phyloP scores from a whole-genome alignment of 2,888 invertebrate genomes.

The Oxystoma pomonae region DNA sequence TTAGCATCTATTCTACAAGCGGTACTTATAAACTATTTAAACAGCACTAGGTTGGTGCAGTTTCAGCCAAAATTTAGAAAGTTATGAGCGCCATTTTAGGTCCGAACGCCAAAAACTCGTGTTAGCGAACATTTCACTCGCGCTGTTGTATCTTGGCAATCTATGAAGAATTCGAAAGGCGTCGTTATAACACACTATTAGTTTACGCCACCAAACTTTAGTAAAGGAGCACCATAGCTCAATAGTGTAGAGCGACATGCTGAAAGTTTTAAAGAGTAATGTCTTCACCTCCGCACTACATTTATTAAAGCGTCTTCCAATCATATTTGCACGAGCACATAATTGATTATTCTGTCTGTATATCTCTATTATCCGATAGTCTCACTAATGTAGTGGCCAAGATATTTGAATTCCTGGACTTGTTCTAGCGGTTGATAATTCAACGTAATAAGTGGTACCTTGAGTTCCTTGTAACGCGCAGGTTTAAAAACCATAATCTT shows the following conservation, averaged over 20 bases:
- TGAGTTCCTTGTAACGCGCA: neutral
- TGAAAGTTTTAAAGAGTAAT: too few relatives aligned
- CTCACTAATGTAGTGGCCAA: neutral
- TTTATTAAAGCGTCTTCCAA: neutral
- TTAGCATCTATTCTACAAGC: too few relatives aligned
- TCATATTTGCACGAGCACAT: neutral
- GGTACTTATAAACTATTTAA: too few relatives aligned
- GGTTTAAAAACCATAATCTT: neutral
- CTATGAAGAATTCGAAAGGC: neutral
- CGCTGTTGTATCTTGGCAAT: neutral
- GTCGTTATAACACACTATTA: neutral
- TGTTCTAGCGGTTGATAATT: neutral
- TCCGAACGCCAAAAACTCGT: too few relatives aligned
- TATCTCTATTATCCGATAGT: neutral
- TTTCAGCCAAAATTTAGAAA: too few relatives aligned
- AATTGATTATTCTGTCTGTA: too few relatives aligned
- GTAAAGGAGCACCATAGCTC: neutral
- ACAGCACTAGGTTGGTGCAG: too few relatives aligned
- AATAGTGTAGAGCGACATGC: neutral
- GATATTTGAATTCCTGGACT: neutral
- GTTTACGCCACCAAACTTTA: neutral
- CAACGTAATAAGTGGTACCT: neutral
- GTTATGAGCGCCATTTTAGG: too few relatives aligned
- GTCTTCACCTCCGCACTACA: neutral
- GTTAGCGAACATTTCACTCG: neutral